These are phyloP conservation scores for Sebastes umbrosus DNA, from an alignment of 2,797 vertebrate genomes.

Conservation along the genomic window DNA sequence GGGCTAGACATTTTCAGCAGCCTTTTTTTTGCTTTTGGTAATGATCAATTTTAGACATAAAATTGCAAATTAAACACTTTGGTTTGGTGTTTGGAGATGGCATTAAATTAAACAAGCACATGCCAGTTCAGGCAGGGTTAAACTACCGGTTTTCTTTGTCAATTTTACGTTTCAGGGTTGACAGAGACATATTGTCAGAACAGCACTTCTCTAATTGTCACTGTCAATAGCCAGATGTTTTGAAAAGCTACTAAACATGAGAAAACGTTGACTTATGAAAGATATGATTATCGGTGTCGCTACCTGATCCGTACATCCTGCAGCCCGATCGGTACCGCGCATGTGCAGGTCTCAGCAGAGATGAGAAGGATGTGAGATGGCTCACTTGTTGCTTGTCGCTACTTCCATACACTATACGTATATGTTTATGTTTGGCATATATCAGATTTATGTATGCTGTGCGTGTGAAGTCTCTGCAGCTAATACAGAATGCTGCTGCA, in stretches of 20 bases:
- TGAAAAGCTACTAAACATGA: neutral
- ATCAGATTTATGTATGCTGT: neutral
- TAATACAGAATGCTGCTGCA: neutral
- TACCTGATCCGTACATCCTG: neutral
- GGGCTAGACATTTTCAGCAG: too few species aligned
- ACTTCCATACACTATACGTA: neutral
- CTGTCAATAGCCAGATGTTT: neutral
- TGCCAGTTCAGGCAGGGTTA: neutral
- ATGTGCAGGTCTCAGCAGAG: neutral
- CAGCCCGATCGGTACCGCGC: neutral
- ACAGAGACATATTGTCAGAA: neutral
- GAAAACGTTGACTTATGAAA: too few species aligned
- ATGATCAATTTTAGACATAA: too few species aligned
- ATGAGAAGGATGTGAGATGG: neutral
- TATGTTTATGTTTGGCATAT: neutral
- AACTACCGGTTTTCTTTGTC: too few species aligned
- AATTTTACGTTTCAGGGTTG: too few species aligned
- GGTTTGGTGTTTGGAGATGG: too few species aligned
- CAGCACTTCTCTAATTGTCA: neutral
- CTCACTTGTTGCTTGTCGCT: neutral
- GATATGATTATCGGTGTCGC: neutral
- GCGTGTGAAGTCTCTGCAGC: neutral
- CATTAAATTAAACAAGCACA: too few species aligned
- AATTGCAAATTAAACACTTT: too few species aligned
- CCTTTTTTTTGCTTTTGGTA: too few species aligned